Evolutionary conservation across 2,797 vertebrate species (phyloP).

Genomic region (Zalophus californianus): DNA sequence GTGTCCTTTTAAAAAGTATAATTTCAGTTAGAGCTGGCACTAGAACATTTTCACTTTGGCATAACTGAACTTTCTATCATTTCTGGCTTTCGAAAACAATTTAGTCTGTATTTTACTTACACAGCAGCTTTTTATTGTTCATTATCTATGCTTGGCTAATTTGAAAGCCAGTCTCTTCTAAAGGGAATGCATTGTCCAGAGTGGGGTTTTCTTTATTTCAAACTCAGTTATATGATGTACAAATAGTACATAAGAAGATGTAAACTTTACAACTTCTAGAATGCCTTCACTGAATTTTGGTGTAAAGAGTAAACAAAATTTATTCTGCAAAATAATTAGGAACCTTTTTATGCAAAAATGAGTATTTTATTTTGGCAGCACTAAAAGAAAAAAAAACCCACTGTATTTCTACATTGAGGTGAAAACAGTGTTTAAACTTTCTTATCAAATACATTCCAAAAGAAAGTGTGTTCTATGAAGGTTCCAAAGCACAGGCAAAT

Average conservation of each 20-base stretch:
- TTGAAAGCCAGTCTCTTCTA: slow-evolving; percentile 36
- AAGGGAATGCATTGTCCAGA: neutral
- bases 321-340: slow-evolving; percentile 74
- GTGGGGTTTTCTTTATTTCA: slow-evolving; percentile 59
- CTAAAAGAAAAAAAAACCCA: slow-evolving; percentile 79
- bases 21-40: neutral
- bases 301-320: slow-evolving; percentile 51
- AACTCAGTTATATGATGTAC: slow-evolving; percentile 51
- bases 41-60: neutral
- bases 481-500: slow-evolving; percentile 76
- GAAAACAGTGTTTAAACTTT: slow-evolving; percentile 84
- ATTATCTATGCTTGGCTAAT: slow-evolving; percentile 45
- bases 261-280: slow-evolving; percentile 58
- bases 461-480: slow-evolving; percentile 68
- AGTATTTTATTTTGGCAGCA: slow-evolving; percentile 88
- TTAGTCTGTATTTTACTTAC: slow-evolving; percentile 20
- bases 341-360: slow-evolving; percentile 85
- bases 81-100: slow-evolving; percentile 20
- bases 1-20: neutral
- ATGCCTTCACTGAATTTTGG: slow-evolving; percentile 5
- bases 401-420: slow-evolving; percentile 86
- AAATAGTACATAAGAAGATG: slow-evolving; percentile 37
- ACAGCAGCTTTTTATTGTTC: slow-evolving; percentile 52
- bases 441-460: slow-evolving; percentile 80
- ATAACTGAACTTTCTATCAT: slow-evolving; percentile 4